A percentile compares a stretch with the other conserved stretches of the same genome.
Evolutionary conservation across 2,113 vertebrate genomes (phyloP).

Genomic region (Syngnathus scovelli): DNA sequence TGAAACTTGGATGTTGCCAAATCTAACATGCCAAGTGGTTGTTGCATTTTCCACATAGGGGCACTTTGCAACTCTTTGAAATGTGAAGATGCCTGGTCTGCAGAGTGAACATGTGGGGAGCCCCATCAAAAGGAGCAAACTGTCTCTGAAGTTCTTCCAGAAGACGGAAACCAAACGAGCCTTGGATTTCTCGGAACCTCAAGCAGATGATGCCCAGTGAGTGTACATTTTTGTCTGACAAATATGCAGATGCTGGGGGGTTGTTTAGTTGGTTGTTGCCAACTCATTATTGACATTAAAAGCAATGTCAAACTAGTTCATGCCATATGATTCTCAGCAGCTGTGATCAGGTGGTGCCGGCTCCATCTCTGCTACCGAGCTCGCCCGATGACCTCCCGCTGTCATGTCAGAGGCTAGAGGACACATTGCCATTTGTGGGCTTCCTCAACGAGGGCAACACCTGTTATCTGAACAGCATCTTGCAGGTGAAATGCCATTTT

Average conservation of each 20-base stretch:
- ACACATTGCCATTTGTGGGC: slow-evolving; percentile 87
- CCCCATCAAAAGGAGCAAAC: slow-evolving; percentile 82
- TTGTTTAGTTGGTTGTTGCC: neutral
- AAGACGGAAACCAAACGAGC: slow-evolving; percentile 92
- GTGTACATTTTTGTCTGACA: neutral
- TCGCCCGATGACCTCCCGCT: slow-evolving; percentile 65
- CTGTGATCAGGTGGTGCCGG: slow-evolving; percentile 82
- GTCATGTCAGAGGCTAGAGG: slow-evolving; percentile 80
- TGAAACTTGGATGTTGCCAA: slow-evolving; percentile 34
- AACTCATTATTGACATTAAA: neutral
- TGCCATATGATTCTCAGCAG: slow-evolving; percentile 41
- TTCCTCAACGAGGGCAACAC: slow-evolving; percentile 96
- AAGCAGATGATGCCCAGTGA: slow-evolving; percentile 73
- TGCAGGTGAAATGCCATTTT: slow-evolving; percentile 78
- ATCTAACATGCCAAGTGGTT: neutral
- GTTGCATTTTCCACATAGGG: slow-evolving; percentile 24
- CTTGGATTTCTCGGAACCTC: slow-evolving; percentile 85
- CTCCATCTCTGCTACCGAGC: slow-evolving; percentile 56
- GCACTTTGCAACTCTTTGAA: slow-evolving; percentile 38
- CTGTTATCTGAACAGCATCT: slow-evolving; percentile 94
- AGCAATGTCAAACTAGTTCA: neutral
- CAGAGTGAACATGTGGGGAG: slow-evolving; percentile 79
- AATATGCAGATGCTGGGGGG: neutral
- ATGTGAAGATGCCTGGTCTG: slow-evolving; percentile 81
- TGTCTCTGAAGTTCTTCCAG: slow-evolving; percentile 92